Conservation (phyloP, 2,888 invertebrate species). For the Lasius fuliginosus region DNA sequence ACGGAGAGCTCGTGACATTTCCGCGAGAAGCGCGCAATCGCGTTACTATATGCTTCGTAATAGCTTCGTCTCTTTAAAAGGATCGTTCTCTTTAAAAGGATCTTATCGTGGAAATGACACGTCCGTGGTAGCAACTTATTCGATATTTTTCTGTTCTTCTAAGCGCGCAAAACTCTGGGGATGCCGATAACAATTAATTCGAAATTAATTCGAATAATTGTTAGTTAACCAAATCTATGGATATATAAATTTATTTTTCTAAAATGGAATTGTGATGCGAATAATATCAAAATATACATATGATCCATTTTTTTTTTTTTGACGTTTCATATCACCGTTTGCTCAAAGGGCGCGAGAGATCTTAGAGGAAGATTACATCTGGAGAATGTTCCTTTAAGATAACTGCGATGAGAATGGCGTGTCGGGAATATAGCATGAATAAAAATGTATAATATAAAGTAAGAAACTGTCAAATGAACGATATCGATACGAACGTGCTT, state of each 20-base stretch:
- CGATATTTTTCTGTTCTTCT: neutral
- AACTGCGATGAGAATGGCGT: constrained; percentile 12
- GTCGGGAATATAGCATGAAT: constrained; percentile 17
- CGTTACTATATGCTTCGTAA: neutral
- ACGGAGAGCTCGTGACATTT: constrained; percentile 42
- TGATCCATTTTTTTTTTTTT: neutral
- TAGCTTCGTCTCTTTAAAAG: constrained; percentile 3
- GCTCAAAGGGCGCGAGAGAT: constrained; percentile 9
- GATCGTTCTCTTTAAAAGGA: neutral
- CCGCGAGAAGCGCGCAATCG: constrained; percentile 9
- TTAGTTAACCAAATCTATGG: neutral
- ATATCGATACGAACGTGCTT: neutral
- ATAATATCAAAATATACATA: neutral
- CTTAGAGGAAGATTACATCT: constrained; percentile 10
- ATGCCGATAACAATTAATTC: neutral
- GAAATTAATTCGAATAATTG: neutral
- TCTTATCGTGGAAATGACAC: neutral
- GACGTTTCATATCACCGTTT: neutral
- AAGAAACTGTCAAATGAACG: constrained; percentile 6
- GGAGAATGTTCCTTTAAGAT: neutral
- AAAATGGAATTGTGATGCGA: neutral
- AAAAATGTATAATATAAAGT: constrained; percentile 24
- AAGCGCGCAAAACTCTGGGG: neutral
- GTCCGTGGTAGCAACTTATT: neutral
- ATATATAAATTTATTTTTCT: neutral